Evolutionary conservation across 2,888 invertebrate genomes (phyloP).

Genomic region (Leistus spinibarbis): DNA sequence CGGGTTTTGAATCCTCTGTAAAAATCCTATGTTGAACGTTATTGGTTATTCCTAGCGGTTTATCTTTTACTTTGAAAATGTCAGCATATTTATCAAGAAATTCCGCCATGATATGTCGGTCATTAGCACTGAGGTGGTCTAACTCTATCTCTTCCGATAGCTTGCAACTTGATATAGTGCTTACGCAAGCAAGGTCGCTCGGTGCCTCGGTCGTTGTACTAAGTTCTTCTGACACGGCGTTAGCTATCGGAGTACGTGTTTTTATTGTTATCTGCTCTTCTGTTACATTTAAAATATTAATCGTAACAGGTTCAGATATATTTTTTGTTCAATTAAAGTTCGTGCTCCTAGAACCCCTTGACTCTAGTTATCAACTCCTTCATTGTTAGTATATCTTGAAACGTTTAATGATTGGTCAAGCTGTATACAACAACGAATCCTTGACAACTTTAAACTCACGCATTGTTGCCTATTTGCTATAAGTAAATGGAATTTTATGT

Average conservation of each 20-base stretch:
- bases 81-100: background rate
- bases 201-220: background rate
- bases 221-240: background rate
- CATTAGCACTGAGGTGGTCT: background rate
- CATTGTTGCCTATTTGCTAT: constrained; percentile 63
- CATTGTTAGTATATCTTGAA: too few species aligned
- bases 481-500: constrained; percentile 6
- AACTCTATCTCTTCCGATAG: background rate
- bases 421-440: too few species aligned
- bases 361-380: background rate
- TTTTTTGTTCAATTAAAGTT: background rate
- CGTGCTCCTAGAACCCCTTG: background rate
- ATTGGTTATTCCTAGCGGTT: background rate
- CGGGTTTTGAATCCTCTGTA: background rate
- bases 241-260: background rate
- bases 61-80: background rate
- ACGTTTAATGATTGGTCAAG: too few species aligned
- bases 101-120: background rate
- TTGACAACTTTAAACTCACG: constrained; percentile 99
- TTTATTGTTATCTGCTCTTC: background rate
- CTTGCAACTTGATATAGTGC: background rate
- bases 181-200: background rate
- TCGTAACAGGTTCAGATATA: background rate
- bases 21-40: constrained; percentile 1
- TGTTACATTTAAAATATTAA: background rate